These are phyloP conservation scores for Leptatherina wallacei DNA, from an alignment of 2,797 vertebrate species.

Conservation along the genomic window DNA sequence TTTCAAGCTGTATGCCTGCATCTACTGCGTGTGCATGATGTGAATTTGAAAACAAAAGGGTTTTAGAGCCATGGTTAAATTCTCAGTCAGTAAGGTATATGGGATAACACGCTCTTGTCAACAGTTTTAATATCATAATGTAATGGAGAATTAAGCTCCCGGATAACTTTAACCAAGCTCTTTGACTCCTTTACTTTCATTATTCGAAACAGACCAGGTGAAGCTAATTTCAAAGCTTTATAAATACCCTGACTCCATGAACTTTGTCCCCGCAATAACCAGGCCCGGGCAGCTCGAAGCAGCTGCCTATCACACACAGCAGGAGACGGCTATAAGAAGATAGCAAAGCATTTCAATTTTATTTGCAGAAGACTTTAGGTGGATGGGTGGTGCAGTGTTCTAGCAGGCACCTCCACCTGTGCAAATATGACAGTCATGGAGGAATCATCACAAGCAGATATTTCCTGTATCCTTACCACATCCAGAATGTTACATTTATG, in stretches of 20 bases:
- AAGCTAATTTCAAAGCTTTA: neutral
- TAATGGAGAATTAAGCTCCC: neutral
- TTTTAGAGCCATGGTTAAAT: neutral
- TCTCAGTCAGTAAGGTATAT: neutral
- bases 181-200: neutral
- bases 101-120: no score
- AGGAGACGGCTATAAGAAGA: neutral
- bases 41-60: slow-evolving; percentile 15
- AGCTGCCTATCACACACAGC: slow-evolving; percentile 1
- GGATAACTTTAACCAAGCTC: neutral
- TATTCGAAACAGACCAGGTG: neutral
- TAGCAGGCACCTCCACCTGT: neutral
- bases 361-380: neutral
- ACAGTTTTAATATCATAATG: neutral
- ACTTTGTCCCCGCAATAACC: neutral
- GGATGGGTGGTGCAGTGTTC: neutral
- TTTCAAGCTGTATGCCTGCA: slow-evolving; percentile 39
- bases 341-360: neutral
- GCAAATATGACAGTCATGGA: neutral
- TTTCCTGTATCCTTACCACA: neutral
- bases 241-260: neutral
- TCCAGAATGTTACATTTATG: neutral
- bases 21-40: slow-evolving; percentile 10
- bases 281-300: neutral
- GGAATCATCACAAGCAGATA: neutral